Evolutionary conservation across 1,140 invertebrate species (phyloP).

Genomic region (Drosophila pseudoananassae): DNA sequence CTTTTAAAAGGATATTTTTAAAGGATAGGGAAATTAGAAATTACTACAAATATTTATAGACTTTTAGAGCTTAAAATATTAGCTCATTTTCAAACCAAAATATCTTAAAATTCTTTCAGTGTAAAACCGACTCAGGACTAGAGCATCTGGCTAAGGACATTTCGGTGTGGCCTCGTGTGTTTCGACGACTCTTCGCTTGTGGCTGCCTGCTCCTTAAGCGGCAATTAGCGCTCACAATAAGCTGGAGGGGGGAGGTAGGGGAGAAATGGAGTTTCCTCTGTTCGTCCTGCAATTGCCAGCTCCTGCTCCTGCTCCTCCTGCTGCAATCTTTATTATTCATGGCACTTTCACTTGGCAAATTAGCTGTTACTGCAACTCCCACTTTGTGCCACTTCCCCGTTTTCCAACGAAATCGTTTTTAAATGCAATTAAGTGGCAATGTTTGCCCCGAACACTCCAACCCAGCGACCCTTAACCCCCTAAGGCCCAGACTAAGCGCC

Average conservation of each 20-base stretch:
- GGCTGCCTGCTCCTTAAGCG: constrained; percentile 63
- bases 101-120: not conserved
- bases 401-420: constrained; percentile 56
- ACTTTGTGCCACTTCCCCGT: constrained; percentile 1
- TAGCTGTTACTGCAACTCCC: constrained; percentile 65
- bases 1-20: not conserved
- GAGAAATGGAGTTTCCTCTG: constrained; percentile 16
- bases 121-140: not conserved
- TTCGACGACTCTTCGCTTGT: constrained; percentile 13
- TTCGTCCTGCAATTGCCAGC: constrained; percentile 5
- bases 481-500: constrained; percentile 32
- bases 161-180: constrained; percentile 36
- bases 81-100: too few species aligned
- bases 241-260: not conserved
- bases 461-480: not conserved
- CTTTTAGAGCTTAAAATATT: too few species aligned
- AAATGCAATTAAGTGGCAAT: constrained; percentile 80
- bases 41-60: not conserved
- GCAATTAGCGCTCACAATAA: constrained; percentile 76
- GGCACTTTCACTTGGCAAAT: constrained; percentile 79
- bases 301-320: not conserved
- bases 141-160: constrained; percentile 54
- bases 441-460: constrained; percentile 46
- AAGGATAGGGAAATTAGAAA: not conserved
- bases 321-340: constrained; percentile 70